Percentiles rank a stretch among this genome's conserved stretches.
Conservation (phyloP, 2,113 vertebrate genomes). For the Laticauda colubrina region DNA sequence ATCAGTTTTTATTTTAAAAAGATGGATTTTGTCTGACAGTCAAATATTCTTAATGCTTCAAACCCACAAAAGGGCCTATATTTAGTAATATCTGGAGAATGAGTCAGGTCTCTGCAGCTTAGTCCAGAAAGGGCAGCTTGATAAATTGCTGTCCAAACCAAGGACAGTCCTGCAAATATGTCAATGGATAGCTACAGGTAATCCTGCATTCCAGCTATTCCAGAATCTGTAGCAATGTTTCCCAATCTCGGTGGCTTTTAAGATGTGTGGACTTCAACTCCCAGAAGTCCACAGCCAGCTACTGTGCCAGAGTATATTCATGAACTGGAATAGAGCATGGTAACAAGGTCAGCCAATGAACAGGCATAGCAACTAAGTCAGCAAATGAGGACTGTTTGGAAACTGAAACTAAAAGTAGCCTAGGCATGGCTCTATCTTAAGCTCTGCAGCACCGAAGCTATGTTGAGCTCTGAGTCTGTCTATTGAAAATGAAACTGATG, state of each 20-base stretch:
- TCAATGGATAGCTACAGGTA: neutral
- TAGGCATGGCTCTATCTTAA: too few relatives aligned
- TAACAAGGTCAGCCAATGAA: too few relatives aligned
- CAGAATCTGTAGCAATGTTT: neutral
- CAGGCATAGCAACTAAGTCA: too few relatives aligned
- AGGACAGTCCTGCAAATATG: neutral
- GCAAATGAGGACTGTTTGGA: too few relatives aligned
- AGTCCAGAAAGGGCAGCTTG: neutral
- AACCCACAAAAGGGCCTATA: slow-evolving; percentile 14
- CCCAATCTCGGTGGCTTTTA: neutral
- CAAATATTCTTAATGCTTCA: slow-evolving; percentile 46
- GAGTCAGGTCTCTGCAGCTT: slow-evolving; percentile 14
- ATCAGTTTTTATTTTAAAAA: slow-evolving; percentile 58
- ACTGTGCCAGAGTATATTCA: neutral
- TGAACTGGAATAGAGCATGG: too few relatives aligned
- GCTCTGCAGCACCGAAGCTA: too few relatives aligned
- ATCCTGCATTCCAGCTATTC: neutral
- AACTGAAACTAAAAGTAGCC: too few relatives aligned
- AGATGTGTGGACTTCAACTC: neutral
- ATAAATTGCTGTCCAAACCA: neutral
- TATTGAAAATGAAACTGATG: too few relatives aligned
- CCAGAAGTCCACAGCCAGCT: neutral
- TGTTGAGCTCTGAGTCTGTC: too few relatives aligned
- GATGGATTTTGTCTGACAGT: slow-evolving; percentile 56
- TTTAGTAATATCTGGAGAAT: neutral